A percentile compares a stretch with the other conserved stretches of the same genome.
Conservation (phyloP, 2,113 vertebrate species). For the Cephalopterus ornatus region DNA sequence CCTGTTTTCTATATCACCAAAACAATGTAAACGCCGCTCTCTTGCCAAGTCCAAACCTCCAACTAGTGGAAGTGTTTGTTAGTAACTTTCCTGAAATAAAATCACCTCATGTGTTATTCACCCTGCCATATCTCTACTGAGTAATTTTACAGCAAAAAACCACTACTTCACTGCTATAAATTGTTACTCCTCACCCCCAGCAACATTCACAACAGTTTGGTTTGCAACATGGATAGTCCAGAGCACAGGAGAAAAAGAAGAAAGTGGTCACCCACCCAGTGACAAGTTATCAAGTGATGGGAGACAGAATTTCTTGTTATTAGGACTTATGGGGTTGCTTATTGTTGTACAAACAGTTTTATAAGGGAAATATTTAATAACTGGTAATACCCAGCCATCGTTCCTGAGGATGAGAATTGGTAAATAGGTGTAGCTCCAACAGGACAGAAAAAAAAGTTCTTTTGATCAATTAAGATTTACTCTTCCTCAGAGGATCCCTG, state of each 20-base stretch:
- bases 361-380: not conserved
- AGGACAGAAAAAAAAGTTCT: not conserved
- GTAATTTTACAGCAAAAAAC: not conserved
- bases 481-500: not conserved
- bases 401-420: not conserved
- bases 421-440: not conserved
- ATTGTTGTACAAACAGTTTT: not conserved
- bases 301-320: not conserved
- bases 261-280: not conserved
- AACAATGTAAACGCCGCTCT: not conserved
- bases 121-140: not conserved
- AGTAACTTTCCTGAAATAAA: not conserved
- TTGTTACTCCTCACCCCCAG: not conserved
- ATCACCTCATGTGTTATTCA: not conserved
- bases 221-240: not conserved
- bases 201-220: not conserved
- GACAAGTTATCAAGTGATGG: not conserved
- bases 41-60: not conserved
- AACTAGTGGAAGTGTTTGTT: not conserved
- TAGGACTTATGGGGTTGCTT: not conserved
- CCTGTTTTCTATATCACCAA: not conserved
- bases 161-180: not conserved
- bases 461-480: not conserved
- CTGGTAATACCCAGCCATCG: not conserved
- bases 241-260: not conserved